Evolutionary conservation across 2,797 vertebrate species (phyloP).

Genomic region (Galagoides demidoff): DNA sequence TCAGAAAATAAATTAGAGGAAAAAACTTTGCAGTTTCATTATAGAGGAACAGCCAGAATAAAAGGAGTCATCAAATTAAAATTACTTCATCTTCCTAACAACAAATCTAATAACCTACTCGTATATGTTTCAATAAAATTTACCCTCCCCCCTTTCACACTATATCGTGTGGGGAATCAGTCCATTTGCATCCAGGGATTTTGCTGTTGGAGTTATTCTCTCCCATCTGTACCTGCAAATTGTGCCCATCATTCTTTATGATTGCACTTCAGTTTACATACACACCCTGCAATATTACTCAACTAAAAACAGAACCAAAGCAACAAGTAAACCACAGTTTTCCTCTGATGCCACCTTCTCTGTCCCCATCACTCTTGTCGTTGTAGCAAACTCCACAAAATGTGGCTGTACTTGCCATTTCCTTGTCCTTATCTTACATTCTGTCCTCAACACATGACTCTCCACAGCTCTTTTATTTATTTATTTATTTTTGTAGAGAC

Average conservation of each 20-base stretch:
- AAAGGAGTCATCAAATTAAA: neutral
- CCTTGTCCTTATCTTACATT: neutral
- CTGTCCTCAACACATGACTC: neutral
- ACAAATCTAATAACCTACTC: neutral
- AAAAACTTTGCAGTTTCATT: conserved; percentile 36
- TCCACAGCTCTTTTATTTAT: neutral
- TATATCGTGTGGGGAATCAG: neutral
- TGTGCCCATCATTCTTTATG: neutral
- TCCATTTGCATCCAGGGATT: neutral
- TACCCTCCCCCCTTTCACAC: neutral
- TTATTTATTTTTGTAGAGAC: too few species aligned
- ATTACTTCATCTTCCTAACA: neutral
- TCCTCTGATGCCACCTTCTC: neutral
- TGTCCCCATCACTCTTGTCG: neutral
- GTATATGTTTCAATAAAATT: neutral
- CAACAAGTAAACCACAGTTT: neutral
- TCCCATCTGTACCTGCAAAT: neutral
- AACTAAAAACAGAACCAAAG: neutral
- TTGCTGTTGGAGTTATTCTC: neutral
- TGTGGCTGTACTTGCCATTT: neutral
- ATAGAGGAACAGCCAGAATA: conserved; percentile 33
- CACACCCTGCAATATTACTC: neutral
- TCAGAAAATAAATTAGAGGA: conserved; percentile 23
- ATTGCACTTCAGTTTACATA: neutral
- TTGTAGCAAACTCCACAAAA: neutral